Evolutionary conservation across 1,140 invertebrate species (phyloP).

Genomic region (Orchesella cincta): DNA sequence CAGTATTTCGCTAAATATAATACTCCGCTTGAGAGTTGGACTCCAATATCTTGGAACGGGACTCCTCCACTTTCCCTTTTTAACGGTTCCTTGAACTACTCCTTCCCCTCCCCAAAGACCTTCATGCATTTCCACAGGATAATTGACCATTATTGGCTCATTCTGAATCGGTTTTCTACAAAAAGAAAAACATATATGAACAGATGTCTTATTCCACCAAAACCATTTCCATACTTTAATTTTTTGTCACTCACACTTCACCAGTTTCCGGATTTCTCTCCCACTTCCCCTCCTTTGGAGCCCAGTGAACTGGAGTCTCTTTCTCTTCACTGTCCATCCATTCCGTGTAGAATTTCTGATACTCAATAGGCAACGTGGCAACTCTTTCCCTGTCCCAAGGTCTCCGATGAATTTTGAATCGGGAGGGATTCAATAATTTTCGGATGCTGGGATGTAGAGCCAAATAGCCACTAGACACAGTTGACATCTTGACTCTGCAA

Average conservation of each 20-base stretch:
- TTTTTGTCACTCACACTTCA: slow-evolving; percentile 61
- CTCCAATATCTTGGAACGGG: slow-evolving; percentile 83
- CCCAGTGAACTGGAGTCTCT: slow-evolving; percentile 82
- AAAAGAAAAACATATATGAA: slow-evolving; percentile 41
- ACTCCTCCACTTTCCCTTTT: slow-evolving; percentile 63
- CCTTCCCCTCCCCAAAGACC: slow-evolving; percentile 97
- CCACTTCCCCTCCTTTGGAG: slow-evolving; percentile 72
- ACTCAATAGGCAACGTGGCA: slow-evolving; percentile 72
- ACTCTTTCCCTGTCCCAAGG: neutral
- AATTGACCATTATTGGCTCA: slow-evolving; percentile 73
- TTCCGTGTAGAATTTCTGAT: slow-evolving; percentile 83
- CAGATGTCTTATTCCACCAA: neutral
- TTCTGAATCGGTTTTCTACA: slow-evolving; percentile 70
- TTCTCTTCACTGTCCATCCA: slow-evolving; percentile 72
- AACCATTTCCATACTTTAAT: slow-evolving; percentile 7
- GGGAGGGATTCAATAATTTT: neutral
- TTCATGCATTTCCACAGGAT: slow-evolving; percentile 75
- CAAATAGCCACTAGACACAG: neutral
- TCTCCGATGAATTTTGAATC: neutral
- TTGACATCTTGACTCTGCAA: neutral
- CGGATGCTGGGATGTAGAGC: neutral
- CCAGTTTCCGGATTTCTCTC: slow-evolving; percentile 70
- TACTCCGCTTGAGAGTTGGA: slow-evolving; percentile 68
- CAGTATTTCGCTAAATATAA: slow-evolving; percentile 92
- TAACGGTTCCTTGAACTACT: slow-evolving; percentile 85